Conservation (phyloP, 2,797 vertebrate species). For the Hirundo rustica region DNA sequence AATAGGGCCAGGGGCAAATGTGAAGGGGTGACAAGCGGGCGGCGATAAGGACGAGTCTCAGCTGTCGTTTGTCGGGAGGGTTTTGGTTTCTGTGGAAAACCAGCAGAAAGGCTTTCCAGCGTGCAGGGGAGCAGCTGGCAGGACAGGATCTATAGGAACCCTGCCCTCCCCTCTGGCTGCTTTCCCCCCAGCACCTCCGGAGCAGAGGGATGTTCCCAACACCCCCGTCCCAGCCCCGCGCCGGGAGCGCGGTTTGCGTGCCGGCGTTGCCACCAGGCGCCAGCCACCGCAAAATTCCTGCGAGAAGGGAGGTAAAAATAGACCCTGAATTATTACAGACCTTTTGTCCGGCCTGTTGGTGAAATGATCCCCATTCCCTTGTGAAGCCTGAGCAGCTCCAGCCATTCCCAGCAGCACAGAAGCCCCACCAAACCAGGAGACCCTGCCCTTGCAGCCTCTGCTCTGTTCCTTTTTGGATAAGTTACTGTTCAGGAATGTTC, state of each 20-base stretch:
- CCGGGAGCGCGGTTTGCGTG: not conserved
- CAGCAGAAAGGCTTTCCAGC: not conserved
- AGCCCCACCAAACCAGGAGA: not conserved
- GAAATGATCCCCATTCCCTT: not conserved
- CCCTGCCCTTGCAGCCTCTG: not conserved
- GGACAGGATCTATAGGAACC: not conserved
- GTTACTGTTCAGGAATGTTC: not conserved
- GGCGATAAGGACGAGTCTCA: not conserved
- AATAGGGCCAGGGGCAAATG: not conserved
- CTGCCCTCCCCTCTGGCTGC: not conserved
- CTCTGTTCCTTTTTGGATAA: not conserved
- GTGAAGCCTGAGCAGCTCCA: not conserved
- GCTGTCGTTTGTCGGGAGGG: not conserved
- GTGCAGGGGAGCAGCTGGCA: not conserved
- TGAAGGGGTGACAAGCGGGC: not conserved
- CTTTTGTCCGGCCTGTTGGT: not conserved
- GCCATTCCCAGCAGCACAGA: accelerated
- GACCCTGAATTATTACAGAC: not conserved
- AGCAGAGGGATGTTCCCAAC: not conserved
- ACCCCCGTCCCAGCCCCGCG: too few relatives aligned
- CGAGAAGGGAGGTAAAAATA: constrained; percentile 4
- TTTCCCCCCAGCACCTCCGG: not conserved
- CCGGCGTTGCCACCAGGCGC: not conserved
- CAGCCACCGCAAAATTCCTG: not conserved
- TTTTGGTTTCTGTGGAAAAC: not conserved